Base-by-base conservation (phyloP, 2,797 vertebrate genomes). In the Triplophysa bombifrons region DNA sequence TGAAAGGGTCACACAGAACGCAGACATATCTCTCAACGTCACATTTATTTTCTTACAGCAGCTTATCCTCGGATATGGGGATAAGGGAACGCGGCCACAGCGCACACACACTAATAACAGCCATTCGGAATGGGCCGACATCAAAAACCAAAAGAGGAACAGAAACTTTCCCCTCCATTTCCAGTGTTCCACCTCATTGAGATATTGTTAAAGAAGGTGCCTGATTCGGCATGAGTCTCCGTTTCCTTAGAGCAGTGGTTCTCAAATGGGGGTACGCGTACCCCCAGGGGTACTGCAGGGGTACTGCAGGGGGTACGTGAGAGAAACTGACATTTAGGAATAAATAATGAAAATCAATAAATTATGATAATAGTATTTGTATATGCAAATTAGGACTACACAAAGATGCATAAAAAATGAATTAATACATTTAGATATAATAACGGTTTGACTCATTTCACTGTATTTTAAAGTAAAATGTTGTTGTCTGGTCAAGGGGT, bases 11-110 rank as follows among this genome's bases (percentile, higher is more conserved):
- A 86, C 85, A 88, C 87, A 90, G 85, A 83, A 87, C 56, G 82
- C 89, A 88, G 89, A 87, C 84, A 86, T 83, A 85, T 92, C 88
- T 87, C 85, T 91, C 88, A 90, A 87, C 86, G 74, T 90, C 87
- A 87, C 86, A 81, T 89, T 90, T 88, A 90, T 90, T 90, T 89
- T 90, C 89, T 90, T 86, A 85, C 84, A 88, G 83, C 88, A 84
- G 87, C 78, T 81, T 79, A 82, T 85, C 80, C 80, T 67, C 81
- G 86, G 88, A 88, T 63, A 74, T 81, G 79, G 76, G 78, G 34
- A 38, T 80, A 72, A 64, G 87, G 84, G 60, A 83, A 87, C 79
- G 78, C 83, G 84, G 80, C 86, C 86, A 72, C 72, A 72, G 80
- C 20, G 83, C 78, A 82, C 72, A 80, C 82, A 65, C 25, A 53